A percentile compares a stretch with the other conserved stretches of the same genome.
Conservation (phyloP, 1,140 invertebrate species). For the Cotesia glomerata region DNA sequence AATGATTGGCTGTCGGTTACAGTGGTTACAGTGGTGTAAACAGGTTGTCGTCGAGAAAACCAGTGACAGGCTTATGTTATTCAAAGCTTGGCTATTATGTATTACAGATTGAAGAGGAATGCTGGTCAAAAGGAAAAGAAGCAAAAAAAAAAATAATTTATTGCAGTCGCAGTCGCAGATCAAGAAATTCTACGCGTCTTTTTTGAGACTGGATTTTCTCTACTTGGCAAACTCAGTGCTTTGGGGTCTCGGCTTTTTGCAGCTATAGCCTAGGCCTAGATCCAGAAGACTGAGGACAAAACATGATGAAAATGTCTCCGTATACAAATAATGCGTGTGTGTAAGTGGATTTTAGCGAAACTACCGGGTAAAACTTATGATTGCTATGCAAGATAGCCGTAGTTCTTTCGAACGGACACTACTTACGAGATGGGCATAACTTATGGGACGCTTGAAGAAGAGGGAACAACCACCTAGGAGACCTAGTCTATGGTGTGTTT, state of each 20-base stretch:
- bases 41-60: conserved; percentile 48
- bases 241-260: background rate
- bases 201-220: too few species aligned
- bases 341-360: conserved; percentile 10
- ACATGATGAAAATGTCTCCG: conserved; percentile 32
- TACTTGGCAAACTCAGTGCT: background rate
- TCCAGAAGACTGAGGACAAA: conserved; percentile 15
- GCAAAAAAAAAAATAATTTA: conserved; percentile 10
- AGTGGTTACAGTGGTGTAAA: conserved; percentile 37
- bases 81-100: too few species aligned
- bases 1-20: conserved; percentile 45
- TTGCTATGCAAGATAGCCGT: conserved; percentile 1
- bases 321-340: conserved; percentile 6
- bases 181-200: too few species aligned
- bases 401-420: background rate
- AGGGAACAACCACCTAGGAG: background rate
- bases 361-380: background rate
- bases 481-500: too few species aligned
- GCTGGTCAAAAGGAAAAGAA: conserved; percentile 7
- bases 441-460: background rate
- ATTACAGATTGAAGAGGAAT: conserved; percentile 2
- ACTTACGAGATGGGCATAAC: too few species aligned
- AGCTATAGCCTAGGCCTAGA: too few species aligned
- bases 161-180: background rate
- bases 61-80: conserved; percentile 29